A percentile compares a stretch with the other conserved stretches of the same genome.
These are phyloP conservation scores for Standfussiana lucernea DNA, from an alignment of 2,888 invertebrate genomes.

Conservation along the genomic window DNA sequence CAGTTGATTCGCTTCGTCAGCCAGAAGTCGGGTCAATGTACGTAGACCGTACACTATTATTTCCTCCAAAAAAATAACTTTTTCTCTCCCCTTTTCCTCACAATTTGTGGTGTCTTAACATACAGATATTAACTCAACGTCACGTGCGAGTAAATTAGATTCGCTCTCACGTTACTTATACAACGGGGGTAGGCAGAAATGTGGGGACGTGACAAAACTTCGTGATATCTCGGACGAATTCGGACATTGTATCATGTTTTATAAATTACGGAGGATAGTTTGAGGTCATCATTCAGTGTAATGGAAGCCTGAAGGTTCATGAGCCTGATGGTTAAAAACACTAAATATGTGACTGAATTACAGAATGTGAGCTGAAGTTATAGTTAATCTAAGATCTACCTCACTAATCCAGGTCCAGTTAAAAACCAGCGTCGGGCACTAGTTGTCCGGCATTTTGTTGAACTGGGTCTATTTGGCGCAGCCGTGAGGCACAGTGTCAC, in stretches of 20 bases:
- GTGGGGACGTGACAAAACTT: slow-evolving; percentile 25
- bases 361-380: background rate
- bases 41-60: too few relatives aligned
- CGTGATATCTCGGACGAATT: slow-evolving; percentile 1
- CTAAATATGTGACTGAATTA: background rate
- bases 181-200: slow-evolving; percentile 28
- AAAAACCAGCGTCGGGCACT: too few relatives aligned
- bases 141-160: slow-evolving; percentile 49
- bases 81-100: slow-evolving; percentile 2
- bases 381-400: background rate
- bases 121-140: slow-evolving; percentile 27
- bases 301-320: background rate
- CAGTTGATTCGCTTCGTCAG: too few relatives aligned
- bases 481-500: too few relatives aligned
- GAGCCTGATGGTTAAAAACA: background rate
- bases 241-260: slow-evolving; percentile 34
- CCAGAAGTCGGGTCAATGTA: too few relatives aligned
- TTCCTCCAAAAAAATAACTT: background rate
- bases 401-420: too few relatives aligned
- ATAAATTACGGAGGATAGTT: slow-evolving; percentile 13
- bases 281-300: background rate
- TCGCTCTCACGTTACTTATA: slow-evolving; percentile 34
- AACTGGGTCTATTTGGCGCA: too few relatives aligned
- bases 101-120: slow-evolving; percentile 8
- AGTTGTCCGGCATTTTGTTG: too few relatives aligned